These are phyloP conservation scores for Mus spicilegus DNA, from an alignment of 2,113 vertebrate species.

Conservation along the genomic window DNA sequence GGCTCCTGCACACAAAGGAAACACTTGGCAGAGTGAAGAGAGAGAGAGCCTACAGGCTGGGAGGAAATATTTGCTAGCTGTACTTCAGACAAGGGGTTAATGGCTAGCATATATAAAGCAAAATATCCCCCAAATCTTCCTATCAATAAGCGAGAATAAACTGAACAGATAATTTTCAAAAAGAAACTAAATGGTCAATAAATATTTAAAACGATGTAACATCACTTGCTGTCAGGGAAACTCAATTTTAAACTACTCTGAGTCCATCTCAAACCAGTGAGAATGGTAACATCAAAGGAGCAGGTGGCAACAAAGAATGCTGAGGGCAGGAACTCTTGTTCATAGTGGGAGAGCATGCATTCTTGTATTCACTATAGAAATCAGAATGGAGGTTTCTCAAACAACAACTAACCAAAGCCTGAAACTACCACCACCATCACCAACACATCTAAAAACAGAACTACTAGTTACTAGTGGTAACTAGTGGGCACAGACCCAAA, in stretches of 20 bases:
- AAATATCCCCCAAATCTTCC: neutral
- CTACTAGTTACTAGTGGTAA: too few relatives aligned
- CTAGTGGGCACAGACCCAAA: neutral
- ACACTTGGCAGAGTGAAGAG: neutral
- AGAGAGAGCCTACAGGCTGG: neutral
- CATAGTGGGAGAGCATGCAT: neutral
- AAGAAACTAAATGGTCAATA: neutral
- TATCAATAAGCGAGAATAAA: neutral
- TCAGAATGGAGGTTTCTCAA: neutral
- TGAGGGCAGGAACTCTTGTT: neutral
- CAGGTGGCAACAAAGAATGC: neutral
- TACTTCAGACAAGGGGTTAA: neutral
- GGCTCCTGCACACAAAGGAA: neutral
- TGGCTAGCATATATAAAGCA: neutral
- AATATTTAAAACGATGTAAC: neutral
- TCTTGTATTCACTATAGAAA: neutral
- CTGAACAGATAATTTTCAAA: neutral
- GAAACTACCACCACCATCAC: neutral
- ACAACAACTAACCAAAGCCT: neutral
- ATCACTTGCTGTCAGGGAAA: neutral
- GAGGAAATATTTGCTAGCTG: neutral
- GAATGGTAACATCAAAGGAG: too few relatives aligned
- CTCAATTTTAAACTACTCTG: neutral
- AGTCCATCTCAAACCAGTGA: neutral
- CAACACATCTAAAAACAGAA: neutral